Conservation (phyloP, 2,888 invertebrate genomes). For the Gandaritis pyraliata region DNA sequence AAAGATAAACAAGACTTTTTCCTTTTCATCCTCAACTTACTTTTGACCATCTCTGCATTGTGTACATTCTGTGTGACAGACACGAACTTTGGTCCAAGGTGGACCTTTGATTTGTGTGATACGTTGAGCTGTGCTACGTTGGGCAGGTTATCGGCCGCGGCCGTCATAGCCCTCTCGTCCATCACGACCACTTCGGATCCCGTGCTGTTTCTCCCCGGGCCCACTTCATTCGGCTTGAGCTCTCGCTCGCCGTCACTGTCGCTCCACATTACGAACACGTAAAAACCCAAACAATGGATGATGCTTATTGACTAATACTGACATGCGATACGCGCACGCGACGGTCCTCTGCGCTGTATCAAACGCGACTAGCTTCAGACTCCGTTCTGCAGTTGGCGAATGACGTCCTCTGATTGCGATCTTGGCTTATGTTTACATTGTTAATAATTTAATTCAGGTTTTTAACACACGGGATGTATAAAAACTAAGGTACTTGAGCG, state of each 20-base stretch:
- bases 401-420: constrained; percentile 15
- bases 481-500: neutral
- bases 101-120: constrained; percentile 64
- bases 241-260: constrained; percentile 46
- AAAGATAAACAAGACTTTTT: too few species aligned
- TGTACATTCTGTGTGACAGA: constrained; percentile 72
- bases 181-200: constrained; percentile 59
- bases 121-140: constrained; percentile 62
- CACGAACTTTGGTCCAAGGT: constrained; percentile 72
- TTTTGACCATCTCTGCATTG: constrained; percentile 72
- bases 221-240: constrained; percentile 39
- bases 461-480: neutral
- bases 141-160: constrained; percentile 49
- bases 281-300: constrained; percentile 45
- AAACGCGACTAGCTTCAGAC: constrained; percentile 53
- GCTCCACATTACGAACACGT: constrained; percentile 52
- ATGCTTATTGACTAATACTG: neutral
- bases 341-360: constrained; percentile 50
- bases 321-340: constrained; percentile 47
- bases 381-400: constrained; percentile 12
- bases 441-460: neutral
- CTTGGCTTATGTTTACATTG: constrained; percentile 4
- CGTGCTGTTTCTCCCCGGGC: constrained; percentile 45
- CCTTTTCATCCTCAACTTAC: constrained; percentile 51
- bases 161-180: constrained; percentile 49